Evolutionary conservation across 2,888 invertebrate genomes (phyloP), one percentile per base, ranked within the genome.

Genomic region (Pantelozetes paolii): DNA sequence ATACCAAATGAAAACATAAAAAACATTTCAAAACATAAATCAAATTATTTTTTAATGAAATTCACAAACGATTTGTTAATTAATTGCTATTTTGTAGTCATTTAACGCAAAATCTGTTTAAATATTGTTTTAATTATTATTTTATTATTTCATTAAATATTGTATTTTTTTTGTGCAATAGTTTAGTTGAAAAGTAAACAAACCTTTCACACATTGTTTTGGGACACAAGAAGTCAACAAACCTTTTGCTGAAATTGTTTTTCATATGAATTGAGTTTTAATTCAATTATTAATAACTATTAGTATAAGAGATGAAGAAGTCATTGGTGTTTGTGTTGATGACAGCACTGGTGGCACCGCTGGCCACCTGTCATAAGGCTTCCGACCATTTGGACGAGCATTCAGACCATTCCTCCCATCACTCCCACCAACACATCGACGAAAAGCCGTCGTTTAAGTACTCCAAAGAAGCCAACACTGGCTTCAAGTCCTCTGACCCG

Each of bases 371-470:
- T 40, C 40, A 40, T n/a, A n/a, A n/a, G n/a, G n/a, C n/a, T n/a
- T n/a, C n/a, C n/a, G n/a, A 20, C 45, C 69, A 42, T 26, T 42
- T 23, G 5, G 45, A 69, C 69, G 6, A 8, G 2, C 64, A 64
- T 23, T 30, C 30, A 3, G 72, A 64, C 36, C 62, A 73, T 64
- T 71, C 9, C 30, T 77, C 77, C 54, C 57, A 48, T 32, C 76
- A 77, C 72, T 42, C 40, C 1, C 45, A 42, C 36, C 26, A 45
- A 26, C 83, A 85, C 77, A 84, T 86, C 77, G 88, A 89, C 80
- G 83, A 87, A 74, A 78, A 80, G 71, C 88, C 93, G 26, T 86
- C 90, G 72, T 93, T 88, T 81, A 94, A 93, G 84, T 95, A 94
- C 83, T 90, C 92, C 40, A 85, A 85, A 81, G 84, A 87, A 80